Evolutionary conservation across 1,140 invertebrate genomes (phyloP).

Genomic region (Euwallacea fornicatus): DNA sequence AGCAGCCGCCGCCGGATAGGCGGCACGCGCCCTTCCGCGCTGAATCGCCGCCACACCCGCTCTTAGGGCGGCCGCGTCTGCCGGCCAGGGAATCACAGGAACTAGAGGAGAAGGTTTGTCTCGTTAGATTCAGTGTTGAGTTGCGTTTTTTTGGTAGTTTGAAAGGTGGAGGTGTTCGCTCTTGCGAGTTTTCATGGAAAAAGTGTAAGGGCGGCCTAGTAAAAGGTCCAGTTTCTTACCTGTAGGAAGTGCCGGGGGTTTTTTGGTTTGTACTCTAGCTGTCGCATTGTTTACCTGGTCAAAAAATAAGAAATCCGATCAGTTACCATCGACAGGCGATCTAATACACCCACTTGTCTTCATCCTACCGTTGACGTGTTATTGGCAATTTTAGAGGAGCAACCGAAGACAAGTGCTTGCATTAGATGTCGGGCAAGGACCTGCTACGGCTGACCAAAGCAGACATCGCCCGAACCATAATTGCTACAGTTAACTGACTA

Average conservation of each 20-base stretch:
- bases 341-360: constrained; percentile 44
- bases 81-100: constrained; percentile 85
- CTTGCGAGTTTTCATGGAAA: neutral
- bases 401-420: constrained; percentile 40
- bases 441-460: neutral
- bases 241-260: constrained; percentile 89
- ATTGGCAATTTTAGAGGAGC: neutral
- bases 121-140: no score
- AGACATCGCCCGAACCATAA: constrained; percentile 14
- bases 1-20: constrained; percentile 72
- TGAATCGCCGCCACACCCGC: constrained; percentile 72
- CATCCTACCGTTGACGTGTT: neutral
- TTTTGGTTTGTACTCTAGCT: constrained; percentile 96
- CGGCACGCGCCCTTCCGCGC: constrained; percentile 66
- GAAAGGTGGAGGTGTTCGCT: no score
- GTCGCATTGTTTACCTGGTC: constrained; percentile 96
- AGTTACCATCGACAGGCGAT: constrained; percentile 8
- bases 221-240: constrained; percentile 59
- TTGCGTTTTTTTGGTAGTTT: neutral
- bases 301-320: constrained; percentile 21
- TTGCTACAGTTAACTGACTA: constrained; percentile 3
- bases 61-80: constrained; percentile 64
- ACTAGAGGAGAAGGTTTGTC: constrained; percentile 51
- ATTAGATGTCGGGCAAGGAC: constrained; percentile 38
- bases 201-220: neutral